Evolutionary conservation across 2,888 invertebrate genomes (phyloP).

Genomic region (Craniophora ligustri): DNA sequence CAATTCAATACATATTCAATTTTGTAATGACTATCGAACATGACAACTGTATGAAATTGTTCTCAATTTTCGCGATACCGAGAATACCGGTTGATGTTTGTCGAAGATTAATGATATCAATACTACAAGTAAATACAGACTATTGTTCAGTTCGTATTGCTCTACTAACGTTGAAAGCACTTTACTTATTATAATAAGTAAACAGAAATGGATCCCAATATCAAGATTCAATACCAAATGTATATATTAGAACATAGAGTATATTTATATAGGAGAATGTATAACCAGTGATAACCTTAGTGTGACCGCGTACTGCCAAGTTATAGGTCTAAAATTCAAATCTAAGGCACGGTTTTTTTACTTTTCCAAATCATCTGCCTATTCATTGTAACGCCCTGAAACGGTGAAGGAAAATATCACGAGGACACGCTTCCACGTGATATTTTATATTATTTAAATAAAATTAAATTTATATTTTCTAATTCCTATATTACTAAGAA

Average conservation of each 20-base stretch:
- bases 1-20: neutral
- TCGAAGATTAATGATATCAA: slow-evolving; percentile 51
- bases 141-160: slow-evolving; percentile 47
- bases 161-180: slow-evolving; percentile 38
- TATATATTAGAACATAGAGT: neutral
- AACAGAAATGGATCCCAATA: slow-evolving; percentile 30
- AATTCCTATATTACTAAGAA: no score
- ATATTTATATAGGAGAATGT: neutral
- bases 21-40: slow-evolving; percentile 2
- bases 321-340: no score
- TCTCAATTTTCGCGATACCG: slow-evolving; percentile 34
- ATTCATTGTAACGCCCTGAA: no score
- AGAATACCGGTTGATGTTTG: slow-evolving; percentile 32
- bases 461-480: no score
- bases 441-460: no score
- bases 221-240: slow-evolving; percentile 6
- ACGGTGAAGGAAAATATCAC: no score
- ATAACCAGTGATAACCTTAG: no score
- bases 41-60: slow-evolving; percentile 29
- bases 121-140: slow-evolving; percentile 50
- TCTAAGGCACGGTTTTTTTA: no score
- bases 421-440: no score
- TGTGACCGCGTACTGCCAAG: no score
- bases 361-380: no score
- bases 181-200: slow-evolving; percentile 28